Evolutionary conservation across 1,140 invertebrate species (phyloP), one percentile per base, ranked within the genome.

Genomic region (Hermetia illucens): DNA sequence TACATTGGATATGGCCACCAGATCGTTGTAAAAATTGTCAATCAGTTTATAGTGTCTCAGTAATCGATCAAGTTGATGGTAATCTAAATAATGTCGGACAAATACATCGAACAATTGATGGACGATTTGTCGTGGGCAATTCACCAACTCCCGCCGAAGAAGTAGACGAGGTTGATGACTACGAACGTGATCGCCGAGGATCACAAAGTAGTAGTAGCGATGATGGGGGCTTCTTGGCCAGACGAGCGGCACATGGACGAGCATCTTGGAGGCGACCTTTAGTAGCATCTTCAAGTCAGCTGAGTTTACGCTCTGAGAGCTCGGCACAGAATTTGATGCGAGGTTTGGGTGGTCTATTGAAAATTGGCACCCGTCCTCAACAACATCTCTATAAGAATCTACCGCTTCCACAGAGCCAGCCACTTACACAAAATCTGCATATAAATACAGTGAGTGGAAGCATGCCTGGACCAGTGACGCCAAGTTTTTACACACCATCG

Each of bases 201-300:
- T 72, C 77, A 27, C 75, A 77, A 51, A 67, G 69, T 18, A 79
- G 75, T 34, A 77, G 74, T 44, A 85, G 82, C 49, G 83, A 87
- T 58, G 83, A 88, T 54, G 84, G 84, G 21, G 83, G 83, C 2
- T 86, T 88, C 58, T 65, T 83, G 22, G 70, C 72, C 2, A 64
- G 65, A 34, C 47, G 53, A 0, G 55, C 51, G 5, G 50, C 55
- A 3, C 56, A 55, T 38, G 45, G 51, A 45, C 71, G 74, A 34
- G 77, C 72, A 16, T 76, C 75, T 0, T 80, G 76, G 77, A 60
- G 76, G 12, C 63, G 70, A 38, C 76, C 76, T 2, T 51, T 78
- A 37, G 75, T 75, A 35, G 73, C 66, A 36, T 72, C 64, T 50
- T 74, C 69, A 45, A 81, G 70, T 53, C 74, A 75, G 44, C 54